These are phyloP conservation scores for Eleutherodactylus coqui DNA, from an alignment of 2,797 vertebrate genomes.

Conservation along the genomic window DNA sequence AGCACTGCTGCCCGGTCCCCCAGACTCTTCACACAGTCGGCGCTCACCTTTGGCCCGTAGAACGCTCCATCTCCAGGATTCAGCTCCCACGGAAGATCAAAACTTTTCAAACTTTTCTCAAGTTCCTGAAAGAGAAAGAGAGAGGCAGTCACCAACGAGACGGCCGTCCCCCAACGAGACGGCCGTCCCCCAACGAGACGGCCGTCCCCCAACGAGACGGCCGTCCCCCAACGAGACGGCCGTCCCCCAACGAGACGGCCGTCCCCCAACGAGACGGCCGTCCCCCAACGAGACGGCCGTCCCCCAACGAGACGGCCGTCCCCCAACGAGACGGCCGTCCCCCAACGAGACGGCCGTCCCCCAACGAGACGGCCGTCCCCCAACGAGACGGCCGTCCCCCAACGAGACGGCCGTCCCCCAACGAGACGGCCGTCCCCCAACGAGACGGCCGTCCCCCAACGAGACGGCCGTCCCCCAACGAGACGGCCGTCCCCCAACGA, in stretches of 20 bases:
- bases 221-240: background rate
- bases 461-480: background rate
- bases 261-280: background rate
- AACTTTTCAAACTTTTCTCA: slow-evolving; percentile 81
- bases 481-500: background rate
- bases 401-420: background rate
- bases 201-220: background rate
- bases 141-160: background rate
- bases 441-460: background rate
- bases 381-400: background rate
- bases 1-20: no score
- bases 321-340: background rate
- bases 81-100: slow-evolving; percentile 87
- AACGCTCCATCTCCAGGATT: slow-evolving; percentile 91
- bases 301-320: background rate
- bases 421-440: background rate
- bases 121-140: slow-evolving; percentile 74
- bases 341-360: background rate
- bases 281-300: background rate
- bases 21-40: no score
- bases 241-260: background rate
- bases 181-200: no score
- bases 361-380: background rate
- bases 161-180: no score
- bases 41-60: slow-evolving; percentile 90